Conservation (phyloP, 64 coral and sea anemone species). For the Montipora foliosa region DNA sequence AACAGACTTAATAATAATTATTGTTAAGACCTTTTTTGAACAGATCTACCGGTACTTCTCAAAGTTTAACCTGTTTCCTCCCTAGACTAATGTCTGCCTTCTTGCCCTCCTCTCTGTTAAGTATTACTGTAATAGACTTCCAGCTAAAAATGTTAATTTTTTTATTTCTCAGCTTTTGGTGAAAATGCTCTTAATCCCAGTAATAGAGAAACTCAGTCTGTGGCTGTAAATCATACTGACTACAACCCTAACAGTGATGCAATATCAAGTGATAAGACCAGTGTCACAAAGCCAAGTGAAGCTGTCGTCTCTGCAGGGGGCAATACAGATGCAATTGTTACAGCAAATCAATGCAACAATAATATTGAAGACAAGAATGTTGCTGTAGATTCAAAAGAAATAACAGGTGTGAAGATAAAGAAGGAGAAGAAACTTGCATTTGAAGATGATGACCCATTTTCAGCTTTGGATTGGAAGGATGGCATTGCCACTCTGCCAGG, state of each 20-base stretch:
- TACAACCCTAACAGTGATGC: neutral
- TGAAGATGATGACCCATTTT: constrained; percentile 70
- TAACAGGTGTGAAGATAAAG: neutral
- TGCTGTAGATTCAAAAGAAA: neutral
- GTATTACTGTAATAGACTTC: neutral
- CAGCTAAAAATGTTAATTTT: neutral
- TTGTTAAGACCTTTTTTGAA: no score
- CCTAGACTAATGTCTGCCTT: no score
- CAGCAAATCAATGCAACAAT: neutral
- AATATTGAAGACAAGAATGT: constrained; percentile 15
- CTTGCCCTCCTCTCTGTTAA: no score
- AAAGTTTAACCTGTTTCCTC: no score
- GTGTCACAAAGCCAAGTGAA: neutral
- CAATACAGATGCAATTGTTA: neutral
- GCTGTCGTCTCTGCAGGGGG: neutral
- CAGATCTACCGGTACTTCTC: no score
- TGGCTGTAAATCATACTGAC: neutral
- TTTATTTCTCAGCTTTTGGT: neutral
- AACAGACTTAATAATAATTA: no score
- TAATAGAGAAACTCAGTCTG: neutral
- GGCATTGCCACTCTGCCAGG: constrained; percentile 91
- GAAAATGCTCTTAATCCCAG: neutral
- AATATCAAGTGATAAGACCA: neutral
- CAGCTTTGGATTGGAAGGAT: constrained; percentile 93
- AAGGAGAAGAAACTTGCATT: constrained; percentile 33